Percentiles rank a stretch among this genome's conserved stretches.
Conservation (phyloP, 2,888 invertebrate species). For the Conchocele bisecta region DNA sequence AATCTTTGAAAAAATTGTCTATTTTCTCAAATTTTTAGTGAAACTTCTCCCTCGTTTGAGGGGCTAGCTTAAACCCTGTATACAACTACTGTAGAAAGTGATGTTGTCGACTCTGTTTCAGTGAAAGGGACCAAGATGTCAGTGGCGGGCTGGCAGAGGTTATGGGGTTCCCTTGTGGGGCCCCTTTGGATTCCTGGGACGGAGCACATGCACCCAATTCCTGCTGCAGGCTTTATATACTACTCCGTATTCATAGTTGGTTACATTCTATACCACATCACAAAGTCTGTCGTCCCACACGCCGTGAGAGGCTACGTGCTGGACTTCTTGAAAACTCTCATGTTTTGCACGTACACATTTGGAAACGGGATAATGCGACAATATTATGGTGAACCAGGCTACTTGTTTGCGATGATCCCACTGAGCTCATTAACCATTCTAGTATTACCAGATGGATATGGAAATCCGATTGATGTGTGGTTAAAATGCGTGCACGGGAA, state of each 20-base stretch:
- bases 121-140: no score
- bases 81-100: no score
- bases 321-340: conserved; percentile 66
- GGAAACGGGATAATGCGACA: conserved; percentile 65
- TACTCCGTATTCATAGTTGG: conserved; percentile 53
- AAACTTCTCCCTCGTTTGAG: no score
- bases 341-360: conserved; percentile 63
- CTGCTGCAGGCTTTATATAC: conserved; percentile 54
- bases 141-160: no score
- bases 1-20: no score
- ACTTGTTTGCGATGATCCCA: conserved; percentile 57
- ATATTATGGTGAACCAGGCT: conserved; percentile 59
- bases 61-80: no score
- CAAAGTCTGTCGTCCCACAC: conserved; percentile 53
- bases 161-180: no score
- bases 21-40: no score
- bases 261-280: conserved; percentile 47
- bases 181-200: no score
- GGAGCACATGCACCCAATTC: conserved; percentile 48
- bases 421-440: conserved; percentile 42
- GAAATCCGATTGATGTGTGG: conserved; percentile 59
- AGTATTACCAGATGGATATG: conserved; percentile 52
- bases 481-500: conserved; percentile 45
- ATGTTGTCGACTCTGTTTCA: no score
- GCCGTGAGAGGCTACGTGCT: conserved; percentile 47